Conservation (phyloP, 2,113 vertebrate species). For the Salvator merianae region DNA sequence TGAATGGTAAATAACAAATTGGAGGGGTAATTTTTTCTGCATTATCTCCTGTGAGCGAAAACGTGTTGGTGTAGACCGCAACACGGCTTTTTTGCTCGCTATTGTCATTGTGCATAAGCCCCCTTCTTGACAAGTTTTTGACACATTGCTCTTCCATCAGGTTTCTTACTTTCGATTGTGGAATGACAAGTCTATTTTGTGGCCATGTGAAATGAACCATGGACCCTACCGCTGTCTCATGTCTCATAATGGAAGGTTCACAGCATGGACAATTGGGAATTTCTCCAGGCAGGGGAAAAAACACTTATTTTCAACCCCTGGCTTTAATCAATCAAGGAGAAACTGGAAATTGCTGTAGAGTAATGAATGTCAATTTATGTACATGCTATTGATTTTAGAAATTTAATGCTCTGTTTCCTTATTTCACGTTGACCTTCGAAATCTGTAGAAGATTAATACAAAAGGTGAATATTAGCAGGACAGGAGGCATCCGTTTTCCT, state of each 20-base stretch:
- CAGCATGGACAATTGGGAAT: conserved; percentile 69
- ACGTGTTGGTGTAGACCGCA: conserved; percentile 35
- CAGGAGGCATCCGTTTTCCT: conserved; percentile 21
- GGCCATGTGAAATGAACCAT: conserved; percentile 67
- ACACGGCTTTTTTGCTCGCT: conserved; percentile 47
- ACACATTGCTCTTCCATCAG: conserved; percentile 67
- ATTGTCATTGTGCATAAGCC: conserved; percentile 48
- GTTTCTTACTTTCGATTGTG: conserved; percentile 67
- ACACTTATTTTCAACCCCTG: conserved; percentile 70
- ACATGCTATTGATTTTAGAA: conserved; percentile 64
- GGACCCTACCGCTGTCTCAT: conserved; percentile 63
- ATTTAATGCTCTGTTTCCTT: conserved; percentile 68
- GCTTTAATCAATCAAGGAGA: conserved; percentile 74
- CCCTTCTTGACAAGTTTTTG: conserved; percentile 66
- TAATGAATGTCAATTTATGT: conserved; percentile 67
- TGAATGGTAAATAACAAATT: conserved; percentile 47
- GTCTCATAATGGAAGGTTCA: conserved; percentile 74
- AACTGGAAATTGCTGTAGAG: conserved; percentile 66
- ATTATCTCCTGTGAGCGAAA: conserved; percentile 29
- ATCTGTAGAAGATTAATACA: conserved; percentile 51
- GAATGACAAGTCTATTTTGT: conserved; percentile 73
- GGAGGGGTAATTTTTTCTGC: conserved; percentile 42
- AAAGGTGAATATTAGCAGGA: conserved; percentile 57
- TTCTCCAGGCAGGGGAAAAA: conserved; percentile 69
- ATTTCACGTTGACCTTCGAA: conserved; percentile 61